Evolutionary conservation across 2,888 invertebrate genomes (phyloP).

Genomic region (Tiliacea aurago): DNA sequence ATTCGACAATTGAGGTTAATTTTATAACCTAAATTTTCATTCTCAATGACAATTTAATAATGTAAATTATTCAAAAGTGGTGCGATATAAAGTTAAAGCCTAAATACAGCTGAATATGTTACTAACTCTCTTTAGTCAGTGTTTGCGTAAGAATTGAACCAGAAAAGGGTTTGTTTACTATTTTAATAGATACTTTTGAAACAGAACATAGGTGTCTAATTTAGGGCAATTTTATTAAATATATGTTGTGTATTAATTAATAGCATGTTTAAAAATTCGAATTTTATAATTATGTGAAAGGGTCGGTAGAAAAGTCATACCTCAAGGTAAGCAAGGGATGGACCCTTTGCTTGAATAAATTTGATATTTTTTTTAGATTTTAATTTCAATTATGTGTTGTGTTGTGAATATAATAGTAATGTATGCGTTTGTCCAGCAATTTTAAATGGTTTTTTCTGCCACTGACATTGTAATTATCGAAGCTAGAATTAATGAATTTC

Average conservation of each 20-base stretch:
- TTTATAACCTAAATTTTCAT: not conserved
- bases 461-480: constrained; percentile 7
- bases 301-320: not conserved
- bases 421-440: not conserved
- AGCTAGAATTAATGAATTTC: not conserved
- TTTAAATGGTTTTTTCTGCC: not conserved
- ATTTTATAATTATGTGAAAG: constrained; percentile 4
- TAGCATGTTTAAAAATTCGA: not conserved
- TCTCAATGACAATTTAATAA: not conserved
- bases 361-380: not conserved
- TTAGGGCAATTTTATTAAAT: not conserved
- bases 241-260: constrained; percentile 9
- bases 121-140: not conserved
- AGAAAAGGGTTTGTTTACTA: not conserved
- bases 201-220: not conserved
- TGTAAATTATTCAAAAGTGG: not conserved
- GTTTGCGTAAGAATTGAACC: not conserved
- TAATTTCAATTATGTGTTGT: not conserved
- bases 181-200: not conserved
- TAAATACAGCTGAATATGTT: not conserved
- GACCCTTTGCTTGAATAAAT: not conserved
- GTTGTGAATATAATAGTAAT: not conserved
- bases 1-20: not conserved
- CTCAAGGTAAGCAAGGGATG: not conserved
- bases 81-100: not conserved